These are phyloP conservation scores for Sminthurinus signatus DNA, from an alignment of 1,140 invertebrate species.

Conservation along the genomic window DNA sequence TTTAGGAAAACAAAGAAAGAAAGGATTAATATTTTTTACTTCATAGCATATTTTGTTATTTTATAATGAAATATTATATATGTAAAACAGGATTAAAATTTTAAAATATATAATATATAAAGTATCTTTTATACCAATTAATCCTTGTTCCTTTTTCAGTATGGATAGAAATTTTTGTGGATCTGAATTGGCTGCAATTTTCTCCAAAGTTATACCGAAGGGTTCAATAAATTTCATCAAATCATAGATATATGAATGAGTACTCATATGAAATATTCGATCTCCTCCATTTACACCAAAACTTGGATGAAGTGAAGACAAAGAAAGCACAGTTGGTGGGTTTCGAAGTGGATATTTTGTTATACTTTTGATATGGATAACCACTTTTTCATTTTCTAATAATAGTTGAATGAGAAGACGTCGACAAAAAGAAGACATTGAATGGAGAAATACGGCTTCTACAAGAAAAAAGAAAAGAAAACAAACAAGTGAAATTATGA, in stretches of 20 bases:
- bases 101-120: too few relatives aligned
- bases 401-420: constrained; percentile 75
- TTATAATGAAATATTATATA: too few relatives aligned
- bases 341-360: constrained; percentile 26
- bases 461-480: constrained; percentile 15
- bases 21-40: too few relatives aligned
- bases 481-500: background rate
- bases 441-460: constrained; percentile 52
- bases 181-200: constrained; percentile 3
- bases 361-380: constrained; percentile 60
- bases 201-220: background rate
- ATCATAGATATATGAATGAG: constrained; percentile 27
- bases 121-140: too few relatives aligned
- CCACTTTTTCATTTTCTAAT: constrained; percentile 74
- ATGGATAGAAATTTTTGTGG: background rate
- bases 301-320: constrained; percentile 40
- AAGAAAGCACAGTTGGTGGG: constrained; percentile 18
- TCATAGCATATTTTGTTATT: too few relatives aligned
- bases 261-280: constrained; percentile 30
- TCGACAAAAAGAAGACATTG: constrained; percentile 78
- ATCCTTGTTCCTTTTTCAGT: constrained; percentile 23
- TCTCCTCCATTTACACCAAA: constrained; percentile 34
- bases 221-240: constrained; percentile 26
- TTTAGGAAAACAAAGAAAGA: too few relatives aligned
- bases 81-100: too few relatives aligned